Conservation (phyloP, 2,113 vertebrate species). For the Catagonus wagneri region DNA sequence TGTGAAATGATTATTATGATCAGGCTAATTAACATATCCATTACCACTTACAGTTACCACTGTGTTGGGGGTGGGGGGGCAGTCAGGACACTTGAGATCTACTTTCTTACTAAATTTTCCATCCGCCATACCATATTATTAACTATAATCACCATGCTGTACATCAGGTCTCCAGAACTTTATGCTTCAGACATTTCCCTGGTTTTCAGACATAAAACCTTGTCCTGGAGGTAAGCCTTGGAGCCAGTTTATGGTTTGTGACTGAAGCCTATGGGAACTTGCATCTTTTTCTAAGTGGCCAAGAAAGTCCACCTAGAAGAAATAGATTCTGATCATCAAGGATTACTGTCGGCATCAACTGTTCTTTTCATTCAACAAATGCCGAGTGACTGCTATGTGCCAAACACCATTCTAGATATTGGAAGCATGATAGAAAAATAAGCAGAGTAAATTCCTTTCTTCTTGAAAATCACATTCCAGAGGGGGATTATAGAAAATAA, state of each 20-base stretch:
- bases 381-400: background rate
- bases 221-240: background rate
- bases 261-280: background rate
- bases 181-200: background rate
- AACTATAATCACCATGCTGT: background rate
- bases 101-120: background rate
- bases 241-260: background rate
- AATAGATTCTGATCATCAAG: background rate
- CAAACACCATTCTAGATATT: background rate
- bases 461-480: background rate
- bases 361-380: background rate
- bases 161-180: background rate
- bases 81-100: background rate
- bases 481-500: background rate
- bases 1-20: background rate
- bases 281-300: background rate
- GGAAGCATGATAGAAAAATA: background rate
- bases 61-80: background rate
- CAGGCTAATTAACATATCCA: background rate
- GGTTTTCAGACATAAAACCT: background rate
- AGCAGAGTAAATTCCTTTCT: background rate
- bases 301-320: background rate
- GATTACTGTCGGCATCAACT: background rate
- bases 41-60: background rate
- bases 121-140: background rate